Conservation (phyloP, 2,797 vertebrate species). For the Apodemus agrarius region DNA sequence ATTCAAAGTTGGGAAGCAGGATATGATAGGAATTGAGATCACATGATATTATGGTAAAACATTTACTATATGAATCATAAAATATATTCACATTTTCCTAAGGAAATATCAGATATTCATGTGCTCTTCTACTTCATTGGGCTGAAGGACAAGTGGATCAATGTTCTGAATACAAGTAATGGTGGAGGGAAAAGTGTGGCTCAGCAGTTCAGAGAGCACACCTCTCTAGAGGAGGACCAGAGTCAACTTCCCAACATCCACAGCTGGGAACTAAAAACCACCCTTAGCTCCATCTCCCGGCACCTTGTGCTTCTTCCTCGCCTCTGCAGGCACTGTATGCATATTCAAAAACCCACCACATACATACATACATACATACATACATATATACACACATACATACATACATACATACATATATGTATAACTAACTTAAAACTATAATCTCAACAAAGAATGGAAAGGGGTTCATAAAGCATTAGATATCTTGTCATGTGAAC, state of each 20-base stretch:
- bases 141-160: neutral
- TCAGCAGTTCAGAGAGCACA: neutral
- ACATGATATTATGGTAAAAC: neutral
- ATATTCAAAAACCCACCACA: neutral
- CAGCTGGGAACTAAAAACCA: neutral
- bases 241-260: neutral
- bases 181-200: too few relatives aligned
- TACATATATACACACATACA: neutral
- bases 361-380: neutral
- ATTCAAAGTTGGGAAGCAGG: neutral
- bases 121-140: neutral
- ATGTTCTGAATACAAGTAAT: neutral
- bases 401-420: too few relatives aligned
- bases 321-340: neutral
- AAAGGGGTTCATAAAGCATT: neutral
- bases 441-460: neutral
- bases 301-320: neutral
- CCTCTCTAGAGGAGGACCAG: neutral
- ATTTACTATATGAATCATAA: neutral
- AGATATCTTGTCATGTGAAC: neutral
- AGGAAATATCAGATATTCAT: neutral
- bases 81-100: neutral
- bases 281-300: neutral
- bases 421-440: neutral
- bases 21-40: neutral